phyloP scores from a whole-genome alignment of 1,140 invertebrate genomes.

The Halyomorpha halys region DNA sequence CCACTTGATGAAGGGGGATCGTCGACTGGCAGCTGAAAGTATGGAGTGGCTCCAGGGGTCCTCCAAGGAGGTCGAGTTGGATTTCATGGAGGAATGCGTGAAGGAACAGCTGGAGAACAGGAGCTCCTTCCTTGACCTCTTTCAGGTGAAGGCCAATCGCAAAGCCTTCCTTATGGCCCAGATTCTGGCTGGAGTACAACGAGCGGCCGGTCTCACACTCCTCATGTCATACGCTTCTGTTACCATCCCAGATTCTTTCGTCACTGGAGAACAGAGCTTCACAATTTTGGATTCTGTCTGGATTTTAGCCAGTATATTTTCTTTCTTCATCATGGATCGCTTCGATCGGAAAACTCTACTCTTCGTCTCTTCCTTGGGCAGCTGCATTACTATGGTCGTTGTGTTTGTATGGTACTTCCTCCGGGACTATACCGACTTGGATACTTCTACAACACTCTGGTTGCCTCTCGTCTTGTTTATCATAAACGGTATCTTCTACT shows the following conservation, averaged over 20 bases:
- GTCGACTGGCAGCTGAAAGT: constrained; percentile 48
- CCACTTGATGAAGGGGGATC: constrained; percentile 48
- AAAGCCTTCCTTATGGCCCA: constrained; percentile 53
- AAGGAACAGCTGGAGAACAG: constrained; percentile 23
- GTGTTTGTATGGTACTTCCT: constrained; percentile 30
- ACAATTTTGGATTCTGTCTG: constrained; percentile 21
- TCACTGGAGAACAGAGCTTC: constrained; percentile 15
- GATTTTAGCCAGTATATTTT: constrained; percentile 37
- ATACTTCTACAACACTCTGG: constrained; percentile 15
- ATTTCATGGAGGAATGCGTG: constrained; percentile 28
- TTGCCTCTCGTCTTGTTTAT: constrained; percentile 24
- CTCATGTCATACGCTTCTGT: constrained; percentile 62
- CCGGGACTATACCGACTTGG: background rate
- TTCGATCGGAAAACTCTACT: constrained; percentile 39
- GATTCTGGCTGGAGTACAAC: constrained; percentile 58
- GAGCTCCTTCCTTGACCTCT: constrained; percentile 19
- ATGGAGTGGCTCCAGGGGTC: constrained; percentile 50
- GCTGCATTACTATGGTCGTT: constrained; percentile 22
- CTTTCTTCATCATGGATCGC: constrained; percentile 34
- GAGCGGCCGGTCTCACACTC: constrained; percentile 61
- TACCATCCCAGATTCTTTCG: constrained; percentile 46
- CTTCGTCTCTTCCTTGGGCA: constrained; percentile 32
- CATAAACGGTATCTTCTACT: constrained; percentile 21
- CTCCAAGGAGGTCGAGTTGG: constrained; percentile 21
- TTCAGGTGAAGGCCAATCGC: constrained; percentile 31